phyloP scores from a whole-genome alignment of 1,140 invertebrate species.

The Brachionus rotundiformis region DNA sequence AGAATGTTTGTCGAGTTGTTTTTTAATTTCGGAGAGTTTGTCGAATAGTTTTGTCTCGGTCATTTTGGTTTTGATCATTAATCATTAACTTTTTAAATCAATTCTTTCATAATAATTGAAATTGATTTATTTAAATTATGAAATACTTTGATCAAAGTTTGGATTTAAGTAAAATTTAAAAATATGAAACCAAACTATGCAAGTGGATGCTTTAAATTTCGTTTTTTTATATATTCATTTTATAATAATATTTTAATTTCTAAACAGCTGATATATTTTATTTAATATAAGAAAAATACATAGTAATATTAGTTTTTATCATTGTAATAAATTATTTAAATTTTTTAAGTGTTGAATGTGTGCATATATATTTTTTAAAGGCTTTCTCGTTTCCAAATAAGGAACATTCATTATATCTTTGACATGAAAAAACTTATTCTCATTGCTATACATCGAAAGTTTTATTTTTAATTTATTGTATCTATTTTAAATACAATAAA shows the following conservation, averaged over 20 bases:
- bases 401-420: not conserved
- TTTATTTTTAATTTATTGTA: too few relatives aligned
- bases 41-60: not conserved
- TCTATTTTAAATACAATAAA: too few relatives aligned
- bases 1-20: conserved; percentile 43
- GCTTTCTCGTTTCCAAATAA: not conserved
- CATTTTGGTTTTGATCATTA: not conserved
- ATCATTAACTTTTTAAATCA: not conserved
- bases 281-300: too few relatives aligned
- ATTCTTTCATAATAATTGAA: not conserved
- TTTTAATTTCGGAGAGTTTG: conserved; percentile 30
- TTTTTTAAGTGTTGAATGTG: not conserved
- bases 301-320: too few relatives aligned
- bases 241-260: conserved; percentile 30
- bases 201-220: conserved; percentile 33
- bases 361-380: not conserved
- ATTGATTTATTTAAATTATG: not conserved
- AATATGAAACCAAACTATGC: not conserved
- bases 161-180: not conserved
- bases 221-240: conserved; percentile 23
- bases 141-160: not conserved
- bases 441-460: too few relatives aligned
- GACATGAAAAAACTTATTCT: not conserved
- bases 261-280: conserved; percentile 42
- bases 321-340: not conserved